phyloP scores from a whole-genome alignment of 2,888 invertebrate species.

The Lepidonotus clava region DNA sequence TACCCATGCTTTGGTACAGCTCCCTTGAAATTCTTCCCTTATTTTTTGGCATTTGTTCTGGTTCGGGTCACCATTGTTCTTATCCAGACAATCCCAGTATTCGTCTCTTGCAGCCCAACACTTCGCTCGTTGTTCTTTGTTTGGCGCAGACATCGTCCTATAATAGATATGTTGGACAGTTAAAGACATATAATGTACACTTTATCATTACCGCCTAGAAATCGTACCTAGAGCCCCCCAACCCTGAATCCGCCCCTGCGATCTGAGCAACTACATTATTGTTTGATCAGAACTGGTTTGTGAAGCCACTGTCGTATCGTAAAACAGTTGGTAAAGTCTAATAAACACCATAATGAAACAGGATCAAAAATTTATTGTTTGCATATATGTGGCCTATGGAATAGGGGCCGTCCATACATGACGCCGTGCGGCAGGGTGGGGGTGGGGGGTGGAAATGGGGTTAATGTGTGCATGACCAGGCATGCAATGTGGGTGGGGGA shows the following conservation, averaged over 20 bases:
- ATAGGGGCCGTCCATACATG: too few relatives aligned
- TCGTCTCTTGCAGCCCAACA: constrained; percentile 93
- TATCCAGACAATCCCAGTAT: constrained; percentile 94
- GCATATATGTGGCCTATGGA: too few relatives aligned
- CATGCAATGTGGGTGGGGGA: too few relatives aligned
- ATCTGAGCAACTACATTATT: neutral
- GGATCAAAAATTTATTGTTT: too few relatives aligned
- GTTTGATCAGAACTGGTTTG: neutral
- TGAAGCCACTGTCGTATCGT: neutral
- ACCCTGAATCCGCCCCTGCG: neutral
- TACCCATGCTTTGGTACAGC: constrained; percentile 79
- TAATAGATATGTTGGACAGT: neutral
- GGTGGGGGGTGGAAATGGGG: too few relatives aligned
- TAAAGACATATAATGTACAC: neutral
- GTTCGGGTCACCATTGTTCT: constrained; percentile 76
- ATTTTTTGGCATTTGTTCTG: constrained; percentile 86
- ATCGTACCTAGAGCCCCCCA: neutral
- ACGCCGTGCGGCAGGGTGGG: too few relatives aligned
- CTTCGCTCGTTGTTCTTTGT: constrained; percentile 83
- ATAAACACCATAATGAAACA: too few relatives aligned
- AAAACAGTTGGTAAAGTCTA: neutral
- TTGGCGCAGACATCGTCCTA: constrained; percentile 64
- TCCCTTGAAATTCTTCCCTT: constrained; percentile 78
- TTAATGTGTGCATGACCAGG: too few relatives aligned
- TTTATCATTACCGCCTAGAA: too few relatives aligned